Percentiles rank a stretch among this genome's conserved stretches.
Evolutionary conservation across 2,113 vertebrate genomes (phyloP).

Genomic region (Oenanthe oenanthe): DNA sequence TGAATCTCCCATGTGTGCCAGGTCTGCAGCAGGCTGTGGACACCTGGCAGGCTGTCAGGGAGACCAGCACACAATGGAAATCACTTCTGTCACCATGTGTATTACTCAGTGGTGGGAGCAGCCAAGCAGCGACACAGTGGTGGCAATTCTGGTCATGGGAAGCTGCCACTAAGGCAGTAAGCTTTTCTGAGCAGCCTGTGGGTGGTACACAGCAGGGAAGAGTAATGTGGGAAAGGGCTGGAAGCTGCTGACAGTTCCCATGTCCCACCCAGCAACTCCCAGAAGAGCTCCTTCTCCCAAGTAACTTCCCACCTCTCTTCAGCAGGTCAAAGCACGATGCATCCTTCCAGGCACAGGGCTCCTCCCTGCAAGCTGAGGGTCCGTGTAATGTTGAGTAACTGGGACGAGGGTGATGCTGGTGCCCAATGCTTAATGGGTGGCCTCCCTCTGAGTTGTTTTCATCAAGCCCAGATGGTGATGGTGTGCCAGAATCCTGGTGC

Average conservation of each 20-base stretch:
- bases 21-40: background rate
- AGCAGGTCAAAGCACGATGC: background rate
- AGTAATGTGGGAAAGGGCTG: background rate
- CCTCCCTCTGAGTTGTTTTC: background rate
- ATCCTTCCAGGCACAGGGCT: rapidly evolving
- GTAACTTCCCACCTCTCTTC: background rate
- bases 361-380: no score
- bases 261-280: background rate
- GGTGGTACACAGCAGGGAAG: background rate
- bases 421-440: background rate
- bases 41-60: background rate
- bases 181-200: background rate
- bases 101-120: background rate
- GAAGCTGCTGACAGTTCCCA: background rate
- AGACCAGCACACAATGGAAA: background rate
- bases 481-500: background rate
- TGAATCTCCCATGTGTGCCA: background rate
- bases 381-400: rapidly evolving
- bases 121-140: rapidly evolving
- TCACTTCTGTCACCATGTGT: rapidly evolving
- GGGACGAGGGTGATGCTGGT: rapidly evolving
- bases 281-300: background rate
- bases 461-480: slow-evolving; percentile 23
- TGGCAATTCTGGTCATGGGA: background rate
- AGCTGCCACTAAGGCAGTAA: background rate